Evolutionary conservation across 2,113 vertebrate genomes (phyloP).

Genomic region (Calyptommatus sinebrachiatus): DNA sequence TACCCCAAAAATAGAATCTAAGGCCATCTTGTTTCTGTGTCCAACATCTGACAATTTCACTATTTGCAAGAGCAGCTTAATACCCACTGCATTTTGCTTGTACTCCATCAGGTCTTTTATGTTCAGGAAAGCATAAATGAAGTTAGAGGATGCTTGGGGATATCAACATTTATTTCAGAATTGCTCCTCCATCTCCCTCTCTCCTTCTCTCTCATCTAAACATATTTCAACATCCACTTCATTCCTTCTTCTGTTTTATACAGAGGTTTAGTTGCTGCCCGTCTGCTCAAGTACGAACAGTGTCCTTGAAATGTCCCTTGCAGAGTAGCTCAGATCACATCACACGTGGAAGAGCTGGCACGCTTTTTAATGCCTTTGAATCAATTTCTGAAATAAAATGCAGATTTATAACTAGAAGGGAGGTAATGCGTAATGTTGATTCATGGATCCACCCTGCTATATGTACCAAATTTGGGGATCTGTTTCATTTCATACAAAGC

Average conservation of each 20-base stretch:
- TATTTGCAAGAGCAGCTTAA: neutral
- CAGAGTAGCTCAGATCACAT: slow-evolving; percentile 3
- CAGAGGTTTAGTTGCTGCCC: neutral
- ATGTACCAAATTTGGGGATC: too few relatives aligned
- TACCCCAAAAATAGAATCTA: neutral
- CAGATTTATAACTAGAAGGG: neutral
- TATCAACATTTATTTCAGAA: neutral
- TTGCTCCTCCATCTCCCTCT: neutral
- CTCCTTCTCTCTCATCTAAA: neutral
- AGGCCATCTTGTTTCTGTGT: neutral
- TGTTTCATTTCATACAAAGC: too few relatives aligned
- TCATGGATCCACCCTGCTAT: neutral
- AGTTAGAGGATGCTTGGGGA: neutral
- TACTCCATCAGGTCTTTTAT: neutral
- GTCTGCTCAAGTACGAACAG: neutral
- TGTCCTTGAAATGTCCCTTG: slow-evolving; percentile 2
- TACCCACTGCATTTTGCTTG: neutral
- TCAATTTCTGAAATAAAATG: neutral
- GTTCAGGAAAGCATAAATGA: neutral
- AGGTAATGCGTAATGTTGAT: neutral
- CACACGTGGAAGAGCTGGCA: neutral
- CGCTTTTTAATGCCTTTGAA: too few relatives aligned
- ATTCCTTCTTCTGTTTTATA: neutral
- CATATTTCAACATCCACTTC: neutral
- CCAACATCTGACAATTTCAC: neutral